Evolutionary conservation across 1,140 invertebrate species (phyloP).

Genomic region (Plodia interpunctella): DNA sequence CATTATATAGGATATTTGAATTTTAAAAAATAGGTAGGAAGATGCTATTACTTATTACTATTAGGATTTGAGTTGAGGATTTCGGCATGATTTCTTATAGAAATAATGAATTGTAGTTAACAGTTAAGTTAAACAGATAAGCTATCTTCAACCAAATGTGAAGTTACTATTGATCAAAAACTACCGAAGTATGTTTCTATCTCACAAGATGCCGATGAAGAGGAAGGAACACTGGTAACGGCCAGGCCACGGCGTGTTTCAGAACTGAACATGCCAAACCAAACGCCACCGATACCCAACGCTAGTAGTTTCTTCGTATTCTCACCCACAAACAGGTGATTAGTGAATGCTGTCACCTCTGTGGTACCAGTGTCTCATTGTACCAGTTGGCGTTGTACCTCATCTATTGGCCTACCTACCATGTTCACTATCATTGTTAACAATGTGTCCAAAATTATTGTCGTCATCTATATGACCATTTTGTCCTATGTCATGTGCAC

Average conservation of each 20-base stretch:
- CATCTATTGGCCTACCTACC: conserved; percentile 28
- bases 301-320: conserved; percentile 98
- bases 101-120: conserved; percentile 18
- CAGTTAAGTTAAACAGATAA: no score
- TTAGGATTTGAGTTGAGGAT: conserved; percentile 6
- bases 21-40: background rate
- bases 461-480: conserved; percentile 30
- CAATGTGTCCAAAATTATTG: conserved; percentile 25
- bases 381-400: conserved; percentile 49
- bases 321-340: conserved; percentile 94
- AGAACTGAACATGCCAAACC: conserved; percentile 90
- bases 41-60: no score
- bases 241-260: conserved; percentile 93
- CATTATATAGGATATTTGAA: background rate
- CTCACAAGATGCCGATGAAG: conserved; percentile 74
- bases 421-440: conserved; percentile 21
- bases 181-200: conserved; percentile 49
- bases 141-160: conserved; percentile 12
- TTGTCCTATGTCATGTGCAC: conserved; percentile 27
- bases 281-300: conserved; percentile 96
- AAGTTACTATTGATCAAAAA: conserved; percentile 23
- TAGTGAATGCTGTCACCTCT: conserved; percentile 36
- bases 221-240: conserved; percentile 80
- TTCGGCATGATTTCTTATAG: conserved; percentile 32
- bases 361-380: conserved; percentile 70